Evolutionary conservation across 2,888 invertebrate species (phyloP).

Genomic region (Cantharis nigra): DNA sequence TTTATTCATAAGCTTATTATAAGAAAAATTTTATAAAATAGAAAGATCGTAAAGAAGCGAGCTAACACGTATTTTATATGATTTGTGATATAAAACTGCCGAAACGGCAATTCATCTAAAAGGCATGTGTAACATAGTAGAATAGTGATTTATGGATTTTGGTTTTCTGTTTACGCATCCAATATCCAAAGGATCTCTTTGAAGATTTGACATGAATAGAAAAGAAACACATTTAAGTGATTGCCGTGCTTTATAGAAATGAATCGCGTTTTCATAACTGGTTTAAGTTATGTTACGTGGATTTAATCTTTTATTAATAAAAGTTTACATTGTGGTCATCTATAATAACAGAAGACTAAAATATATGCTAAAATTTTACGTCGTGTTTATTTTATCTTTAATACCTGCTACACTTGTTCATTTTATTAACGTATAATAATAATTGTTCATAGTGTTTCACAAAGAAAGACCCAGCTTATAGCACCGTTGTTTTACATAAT

Average conservation of each 20-base stretch:
- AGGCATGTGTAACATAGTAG: constrained; percentile 41
- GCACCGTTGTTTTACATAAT: too few relatives aligned
- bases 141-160: constrained; percentile 44
- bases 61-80: constrained; percentile 35
- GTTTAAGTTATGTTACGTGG: constrained; percentile 2
- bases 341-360: not conserved
- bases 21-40: not conserved
- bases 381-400: not conserved
- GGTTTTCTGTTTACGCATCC: constrained; percentile 44
- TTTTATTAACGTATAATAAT: too few relatives aligned
- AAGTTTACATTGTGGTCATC: not conserved
- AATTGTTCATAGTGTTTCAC: too few relatives aligned
- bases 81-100: constrained; percentile 41
- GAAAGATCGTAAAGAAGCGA: not conserved
- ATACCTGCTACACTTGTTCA: too few relatives aligned
- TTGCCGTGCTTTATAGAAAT: constrained; percentile 26
- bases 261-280: constrained; percentile 24
- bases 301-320: constrained; percentile 3
- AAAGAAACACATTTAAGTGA: constrained; percentile 38
- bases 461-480: too few relatives aligned
- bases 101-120: constrained; percentile 39
- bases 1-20: not conserved
- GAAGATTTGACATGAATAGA: constrained; percentile 42
- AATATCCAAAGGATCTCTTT: constrained; percentile 42
- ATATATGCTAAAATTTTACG: not conserved